These are phyloP conservation scores for Sebastes hubbsi DNA, from an alignment of 2,797 vertebrate genomes.

Conservation along the genomic window DNA sequence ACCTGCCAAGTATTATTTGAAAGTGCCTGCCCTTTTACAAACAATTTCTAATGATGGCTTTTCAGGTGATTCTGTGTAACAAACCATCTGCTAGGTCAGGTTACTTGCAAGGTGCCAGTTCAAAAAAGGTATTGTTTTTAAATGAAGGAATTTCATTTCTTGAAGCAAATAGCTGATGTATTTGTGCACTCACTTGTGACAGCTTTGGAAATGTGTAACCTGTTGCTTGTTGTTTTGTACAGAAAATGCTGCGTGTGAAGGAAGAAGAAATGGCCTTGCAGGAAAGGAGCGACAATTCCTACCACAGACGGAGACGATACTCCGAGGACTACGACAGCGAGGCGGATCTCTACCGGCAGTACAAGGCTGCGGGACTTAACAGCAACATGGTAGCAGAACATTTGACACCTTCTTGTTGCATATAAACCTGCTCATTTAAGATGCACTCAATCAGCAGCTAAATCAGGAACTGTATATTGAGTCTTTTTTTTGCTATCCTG, in stretches of 20 bases:
- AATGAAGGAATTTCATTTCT: background rate
- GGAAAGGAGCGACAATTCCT: constrained; percentile 88
- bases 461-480: background rate
- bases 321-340: constrained; percentile 91
- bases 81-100: too few species aligned
- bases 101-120: background rate
- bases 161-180: background rate
- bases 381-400: constrained; percentile 70
- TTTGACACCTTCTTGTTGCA: background rate
- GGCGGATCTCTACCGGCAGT: constrained; percentile 89
- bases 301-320: constrained; percentile 85
- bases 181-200: background rate
- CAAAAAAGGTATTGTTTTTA: background rate
- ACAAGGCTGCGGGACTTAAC: constrained; percentile 83
- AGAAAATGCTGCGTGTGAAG: constrained; percentile 94
- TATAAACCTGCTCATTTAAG: background rate
- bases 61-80: too few species aligned
- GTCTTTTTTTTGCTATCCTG: background rate
- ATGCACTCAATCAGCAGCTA: background rate
- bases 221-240: constrained; percentile 24
- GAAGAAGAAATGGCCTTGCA: constrained; percentile 85
- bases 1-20: too few species aligned
- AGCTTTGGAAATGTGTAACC: background rate
- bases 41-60: too few species aligned
- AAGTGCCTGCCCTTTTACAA: too few species aligned